Evolutionary conservation across 2,113 vertebrate species (phyloP).

Genomic region (Excalfactoria chinensis): DNA sequence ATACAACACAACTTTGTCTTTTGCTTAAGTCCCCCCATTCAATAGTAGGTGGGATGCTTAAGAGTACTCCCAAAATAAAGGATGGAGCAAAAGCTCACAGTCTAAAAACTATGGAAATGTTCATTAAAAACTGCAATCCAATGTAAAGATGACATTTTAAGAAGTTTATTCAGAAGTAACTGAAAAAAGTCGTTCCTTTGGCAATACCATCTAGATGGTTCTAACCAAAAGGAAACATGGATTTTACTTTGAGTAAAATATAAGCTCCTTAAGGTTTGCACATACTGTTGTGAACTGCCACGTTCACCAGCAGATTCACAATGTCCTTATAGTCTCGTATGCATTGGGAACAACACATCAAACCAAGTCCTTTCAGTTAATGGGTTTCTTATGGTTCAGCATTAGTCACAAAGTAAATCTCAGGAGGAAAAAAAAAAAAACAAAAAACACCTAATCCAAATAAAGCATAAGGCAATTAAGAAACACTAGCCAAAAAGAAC

Average conservation of each 20-base stretch:
- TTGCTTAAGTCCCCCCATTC: background rate
- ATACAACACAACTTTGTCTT: too few species aligned
- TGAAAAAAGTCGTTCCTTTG: constrained; percentile 35
- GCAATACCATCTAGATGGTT: background rate
- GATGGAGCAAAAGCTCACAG: background rate
- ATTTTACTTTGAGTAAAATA: constrained; percentile 13
- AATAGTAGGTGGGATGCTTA: background rate
- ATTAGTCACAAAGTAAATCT: constrained; percentile 23
- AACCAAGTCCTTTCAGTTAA: background rate
- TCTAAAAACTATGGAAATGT: background rate
- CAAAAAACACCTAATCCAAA: background rate
- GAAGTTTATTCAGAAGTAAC: constrained; percentile 42
- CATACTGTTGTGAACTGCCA: background rate
- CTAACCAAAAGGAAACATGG: background rate
- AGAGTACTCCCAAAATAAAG: background rate
- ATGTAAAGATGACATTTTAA: constrained; percentile 51
- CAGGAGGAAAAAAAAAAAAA: background rate
- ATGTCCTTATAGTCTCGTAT: background rate
- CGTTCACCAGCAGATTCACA: background rate
- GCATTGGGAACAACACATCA: background rate
- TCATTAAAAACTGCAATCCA: constrained; percentile 59
- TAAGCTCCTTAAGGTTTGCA: background rate
- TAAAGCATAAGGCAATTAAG: background rate
- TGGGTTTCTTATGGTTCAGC: background rate
- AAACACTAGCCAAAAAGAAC: background rate